Evolutionary conservation across 2,888 invertebrate genomes (phyloP), one percentile per base, ranked within the genome.

Genomic region (Mycalesis mineus): DNA sequence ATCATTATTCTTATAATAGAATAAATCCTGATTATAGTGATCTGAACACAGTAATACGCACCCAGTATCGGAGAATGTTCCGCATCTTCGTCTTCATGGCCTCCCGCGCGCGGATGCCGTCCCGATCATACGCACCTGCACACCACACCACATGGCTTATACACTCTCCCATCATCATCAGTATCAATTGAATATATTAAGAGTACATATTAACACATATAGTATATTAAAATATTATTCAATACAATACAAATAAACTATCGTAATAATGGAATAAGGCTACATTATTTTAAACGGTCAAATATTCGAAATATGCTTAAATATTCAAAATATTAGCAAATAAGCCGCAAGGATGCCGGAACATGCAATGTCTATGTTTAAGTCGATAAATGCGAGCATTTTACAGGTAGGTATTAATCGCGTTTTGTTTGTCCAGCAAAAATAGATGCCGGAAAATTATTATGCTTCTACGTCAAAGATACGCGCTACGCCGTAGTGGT

Each of bases 51-150:
- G 44, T 33, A 51, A n/a, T 54, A 63, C 82, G 82, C 61, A 88
- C 88, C 88, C 86, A 89, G 66, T 84, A 84, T 70, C 86, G 85
- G 70, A 89, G 80, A 71, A 89, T 80, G 74, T 82, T 87, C 59
- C 85, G 78, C 60, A 89, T 79, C 71, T 84, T 83, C 70, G 80
- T 75, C 68, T 83, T 88, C 74, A 85, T 78, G 36, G 80, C 73
- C 48, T 88, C 86, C 59, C 80, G 71, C 37, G 79, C 71, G 9
- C 63, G 64, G 29, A 83, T 3, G 8, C 15, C 83, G 14, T 85
- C 86, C n/a, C 72, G 77, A 37, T 86, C 87, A 63, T 74, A 87
- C 1, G 71, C 71, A 68, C 87, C 87, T 87, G 76, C 13, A 13
- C 15, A 15, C 7, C 15, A 33, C 4, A 13, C n/a, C n/a, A n/a